Evolutionary conservation across 2,888 invertebrate genomes (phyloP).

Genomic region (Caenorhabditis wallacei): DNA sequence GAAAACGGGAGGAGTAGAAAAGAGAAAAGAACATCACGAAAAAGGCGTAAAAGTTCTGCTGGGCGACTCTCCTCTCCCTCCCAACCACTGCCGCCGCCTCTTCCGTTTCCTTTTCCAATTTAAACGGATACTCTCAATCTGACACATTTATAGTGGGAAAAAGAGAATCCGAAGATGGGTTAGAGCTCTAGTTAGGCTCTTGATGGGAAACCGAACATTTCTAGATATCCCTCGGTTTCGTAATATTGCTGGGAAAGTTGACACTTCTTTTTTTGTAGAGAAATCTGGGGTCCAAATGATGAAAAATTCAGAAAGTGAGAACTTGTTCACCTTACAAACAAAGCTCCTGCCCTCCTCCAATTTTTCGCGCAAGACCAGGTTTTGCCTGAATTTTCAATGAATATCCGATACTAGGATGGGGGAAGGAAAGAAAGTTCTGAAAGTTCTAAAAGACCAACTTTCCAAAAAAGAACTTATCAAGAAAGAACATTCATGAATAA

Average conservation of each 20-base stretch:
- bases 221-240: not conserved
- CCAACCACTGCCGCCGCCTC: constrained; percentile 15
- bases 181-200: not conserved
- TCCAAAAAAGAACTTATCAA: constrained; percentile 5
- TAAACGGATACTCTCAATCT: constrained; percentile 62
- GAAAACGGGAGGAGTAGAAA: constrained; percentile 10
- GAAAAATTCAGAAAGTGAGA: constrained; percentile 49
- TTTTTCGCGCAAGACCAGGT: constrained; percentile 58
- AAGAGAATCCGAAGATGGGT: constrained; percentile 10
- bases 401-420: constrained; percentile 26
- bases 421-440: not conserved
- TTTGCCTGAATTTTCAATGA: constrained; percentile 40
- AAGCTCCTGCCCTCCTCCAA: constrained; percentile 33
- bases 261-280: constrained; percentile 9
- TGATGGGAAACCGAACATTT: constrained; percentile 36
- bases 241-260: not conserved
- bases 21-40: constrained; percentile 58
- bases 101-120: constrained; percentile 60
- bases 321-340: constrained; percentile 59
- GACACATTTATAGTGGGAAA: constrained; percentile 61
- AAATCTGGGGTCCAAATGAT: constrained; percentile 31
- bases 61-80: constrained; percentile 21
- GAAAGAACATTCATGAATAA: constrained; percentile 24
- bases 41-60: constrained; percentile 63
- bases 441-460: not conserved